Conservation (phyloP, 2,888 invertebrate genomes). For the Lumbricus terrestris region DNA sequence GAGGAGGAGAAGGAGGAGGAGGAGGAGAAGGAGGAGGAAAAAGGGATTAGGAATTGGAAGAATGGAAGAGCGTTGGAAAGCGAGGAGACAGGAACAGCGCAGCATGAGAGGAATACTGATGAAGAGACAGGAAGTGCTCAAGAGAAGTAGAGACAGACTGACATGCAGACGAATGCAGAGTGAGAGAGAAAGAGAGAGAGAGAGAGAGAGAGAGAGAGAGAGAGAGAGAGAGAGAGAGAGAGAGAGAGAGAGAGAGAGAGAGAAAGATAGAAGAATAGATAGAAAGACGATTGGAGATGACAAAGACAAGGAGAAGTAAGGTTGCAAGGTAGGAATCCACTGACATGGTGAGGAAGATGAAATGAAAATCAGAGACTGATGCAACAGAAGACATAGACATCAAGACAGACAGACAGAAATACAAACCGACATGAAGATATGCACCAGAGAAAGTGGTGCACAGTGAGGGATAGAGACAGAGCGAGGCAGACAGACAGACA, state of each 20-base stretch:
- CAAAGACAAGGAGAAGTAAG: no score
- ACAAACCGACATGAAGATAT: not conserved
- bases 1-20: not conserved
- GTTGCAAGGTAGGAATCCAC: no score
- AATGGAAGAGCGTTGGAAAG: not conserved
- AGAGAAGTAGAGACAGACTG: not conserved
- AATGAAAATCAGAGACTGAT: no score
- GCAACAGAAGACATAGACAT: no score
- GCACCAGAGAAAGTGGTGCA: not conserved
- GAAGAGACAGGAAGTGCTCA: not conserved
- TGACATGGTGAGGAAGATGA: no score
- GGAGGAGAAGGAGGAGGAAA: not conserved
- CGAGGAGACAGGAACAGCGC: not conserved
- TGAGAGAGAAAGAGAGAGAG: not conserved
- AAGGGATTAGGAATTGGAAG: not conserved
- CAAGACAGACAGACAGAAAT: not conserved
- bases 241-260: not conserved
- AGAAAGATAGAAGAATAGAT: no score
- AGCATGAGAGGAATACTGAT: not conserved
- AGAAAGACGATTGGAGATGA: no score
- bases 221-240: not conserved
- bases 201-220: not conserved
- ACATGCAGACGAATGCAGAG: not conserved
- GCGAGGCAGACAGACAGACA: not conserved
- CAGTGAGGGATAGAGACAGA: not conserved